phyloP scores from a whole-genome alignment of 2,113 vertebrate species.

The Petromus typicus region DNA sequence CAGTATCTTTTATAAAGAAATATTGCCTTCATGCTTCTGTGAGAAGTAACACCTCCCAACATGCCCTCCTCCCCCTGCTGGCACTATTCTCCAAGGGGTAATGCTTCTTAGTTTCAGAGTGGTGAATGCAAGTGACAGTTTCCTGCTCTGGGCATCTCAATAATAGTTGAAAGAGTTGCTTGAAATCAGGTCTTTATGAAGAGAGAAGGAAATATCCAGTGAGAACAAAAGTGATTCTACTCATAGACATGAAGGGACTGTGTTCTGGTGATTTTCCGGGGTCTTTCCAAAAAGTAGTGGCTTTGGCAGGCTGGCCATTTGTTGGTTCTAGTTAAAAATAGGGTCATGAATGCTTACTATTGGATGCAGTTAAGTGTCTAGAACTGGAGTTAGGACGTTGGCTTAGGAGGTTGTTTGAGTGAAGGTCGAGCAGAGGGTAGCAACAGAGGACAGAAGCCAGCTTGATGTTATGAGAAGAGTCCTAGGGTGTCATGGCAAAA shows the following conservation, averaged over 20 bases:
- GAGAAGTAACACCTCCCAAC: neutral
- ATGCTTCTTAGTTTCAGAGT: constrained; percentile 24
- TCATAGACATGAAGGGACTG: neutral
- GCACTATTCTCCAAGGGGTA: neutral
- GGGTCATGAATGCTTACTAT: neutral
- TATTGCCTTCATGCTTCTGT: constrained; percentile 18
- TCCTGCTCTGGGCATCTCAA: constrained; percentile 20
- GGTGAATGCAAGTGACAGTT: neutral
- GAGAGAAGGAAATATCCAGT: constrained; percentile 33
- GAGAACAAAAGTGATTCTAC: neutral
- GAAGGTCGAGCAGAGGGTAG: neutral
- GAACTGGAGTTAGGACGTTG: neutral
- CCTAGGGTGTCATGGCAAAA: neutral
- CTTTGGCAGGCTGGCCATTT: neutral
- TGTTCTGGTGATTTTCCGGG: constrained; percentile 4
- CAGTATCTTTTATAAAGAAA: constrained; percentile 61
- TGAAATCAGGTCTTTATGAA: constrained; percentile 28
- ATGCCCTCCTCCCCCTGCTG: neutral
- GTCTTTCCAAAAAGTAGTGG: neutral
- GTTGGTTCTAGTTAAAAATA: neutral
- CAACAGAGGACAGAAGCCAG: neutral
- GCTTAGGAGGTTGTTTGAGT: neutral
- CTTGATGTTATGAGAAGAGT: neutral
- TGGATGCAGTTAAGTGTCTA: neutral
- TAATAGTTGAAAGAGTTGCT: constrained; percentile 36